A percentile compares a stretch with the other conserved stretches of the same genome.
These are phyloP conservation scores for Gnatocerus cornutus DNA, from an alignment of 2,888 invertebrate genomes.

Conservation along the genomic window DNA sequence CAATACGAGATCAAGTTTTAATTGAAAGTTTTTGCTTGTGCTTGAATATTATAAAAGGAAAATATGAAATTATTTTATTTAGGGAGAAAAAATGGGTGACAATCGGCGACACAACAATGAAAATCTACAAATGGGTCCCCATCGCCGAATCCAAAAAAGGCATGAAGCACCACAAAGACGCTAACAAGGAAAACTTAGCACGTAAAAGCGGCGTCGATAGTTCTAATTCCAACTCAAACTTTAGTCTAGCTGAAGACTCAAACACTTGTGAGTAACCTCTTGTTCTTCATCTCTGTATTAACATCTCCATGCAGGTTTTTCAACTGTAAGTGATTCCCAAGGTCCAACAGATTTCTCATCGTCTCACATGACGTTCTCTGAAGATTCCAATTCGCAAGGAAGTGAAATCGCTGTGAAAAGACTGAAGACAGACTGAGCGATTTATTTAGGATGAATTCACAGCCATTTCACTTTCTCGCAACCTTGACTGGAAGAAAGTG, in stretches of 20 bases:
- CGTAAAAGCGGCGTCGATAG: constrained; percentile 81
- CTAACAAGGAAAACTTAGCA: constrained; percentile 86
- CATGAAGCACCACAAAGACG: constrained; percentile 73
- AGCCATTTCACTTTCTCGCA: background rate
- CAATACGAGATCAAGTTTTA: too few relatives aligned
- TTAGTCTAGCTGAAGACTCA: constrained; percentile 90
- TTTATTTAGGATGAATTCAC: constrained; percentile 8
- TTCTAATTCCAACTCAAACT: constrained; percentile 87
- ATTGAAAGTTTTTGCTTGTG: too few relatives aligned
- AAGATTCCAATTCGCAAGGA: constrained; percentile 92
- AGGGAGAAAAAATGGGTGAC: constrained; percentile 99
- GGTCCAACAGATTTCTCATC: constrained; percentile 89
- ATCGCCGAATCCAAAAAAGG: constrained; percentile 86
- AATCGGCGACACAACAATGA: constrained; percentile 98
- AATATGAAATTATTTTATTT: constrained; percentile 49
- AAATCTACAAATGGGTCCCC: constrained; percentile 99
- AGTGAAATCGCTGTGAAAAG: constrained; percentile 86
- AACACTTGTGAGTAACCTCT: constrained; percentile 85
- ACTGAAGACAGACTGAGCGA: constrained; percentile 82
- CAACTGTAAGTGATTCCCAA: constrained; percentile 92
- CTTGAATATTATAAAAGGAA: too few relatives aligned
- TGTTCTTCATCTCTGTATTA: constrained; percentile 31
- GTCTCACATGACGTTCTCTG: constrained; percentile 88
- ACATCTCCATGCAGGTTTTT: constrained; percentile 80
- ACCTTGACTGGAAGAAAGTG: background rate